phyloP scores from a whole-genome alignment of 2,797 vertebrate genomes.

The Vespertilio murinus region DNA sequence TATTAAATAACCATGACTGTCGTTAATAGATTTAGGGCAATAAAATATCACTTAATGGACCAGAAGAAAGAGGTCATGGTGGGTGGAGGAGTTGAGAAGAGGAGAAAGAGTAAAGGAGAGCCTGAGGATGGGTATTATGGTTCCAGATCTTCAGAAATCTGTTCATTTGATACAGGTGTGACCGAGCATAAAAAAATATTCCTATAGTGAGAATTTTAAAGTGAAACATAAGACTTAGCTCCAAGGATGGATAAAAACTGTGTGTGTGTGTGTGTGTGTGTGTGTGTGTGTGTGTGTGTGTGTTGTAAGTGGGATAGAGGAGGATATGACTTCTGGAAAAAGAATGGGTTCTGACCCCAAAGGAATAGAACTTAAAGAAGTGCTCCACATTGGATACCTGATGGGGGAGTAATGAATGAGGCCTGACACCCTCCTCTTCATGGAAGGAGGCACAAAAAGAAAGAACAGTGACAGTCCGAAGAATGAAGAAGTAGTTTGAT shows the following conservation, averaged over 20 bases:
- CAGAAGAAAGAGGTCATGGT: background rate
- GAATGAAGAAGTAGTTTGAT: background rate
- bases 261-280: background rate
- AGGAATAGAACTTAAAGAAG: background rate
- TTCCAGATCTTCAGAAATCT: background rate
- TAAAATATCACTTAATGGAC: background rate
- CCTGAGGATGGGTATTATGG: background rate
- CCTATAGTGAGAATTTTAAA: background rate
- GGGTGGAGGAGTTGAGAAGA: background rate
- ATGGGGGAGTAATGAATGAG: background rate
- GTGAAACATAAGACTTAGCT: background rate
- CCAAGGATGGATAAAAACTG: accelerated
- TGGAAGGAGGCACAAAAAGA: background rate
- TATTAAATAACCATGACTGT: background rate
- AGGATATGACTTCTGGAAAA: background rate
- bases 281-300: background rate
- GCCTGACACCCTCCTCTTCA: background rate
- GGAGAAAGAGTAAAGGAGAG: background rate
- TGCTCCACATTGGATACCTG: background rate
- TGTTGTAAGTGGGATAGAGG: background rate
- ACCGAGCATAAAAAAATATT: background rate
- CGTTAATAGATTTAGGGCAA: background rate
- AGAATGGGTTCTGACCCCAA: background rate
- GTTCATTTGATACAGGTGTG: background rate
- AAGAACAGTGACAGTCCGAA: background rate